phyloP scores from a whole-genome alignment of 2,113 vertebrate genomes.

The Rhinichthys klamathensis region DNA sequence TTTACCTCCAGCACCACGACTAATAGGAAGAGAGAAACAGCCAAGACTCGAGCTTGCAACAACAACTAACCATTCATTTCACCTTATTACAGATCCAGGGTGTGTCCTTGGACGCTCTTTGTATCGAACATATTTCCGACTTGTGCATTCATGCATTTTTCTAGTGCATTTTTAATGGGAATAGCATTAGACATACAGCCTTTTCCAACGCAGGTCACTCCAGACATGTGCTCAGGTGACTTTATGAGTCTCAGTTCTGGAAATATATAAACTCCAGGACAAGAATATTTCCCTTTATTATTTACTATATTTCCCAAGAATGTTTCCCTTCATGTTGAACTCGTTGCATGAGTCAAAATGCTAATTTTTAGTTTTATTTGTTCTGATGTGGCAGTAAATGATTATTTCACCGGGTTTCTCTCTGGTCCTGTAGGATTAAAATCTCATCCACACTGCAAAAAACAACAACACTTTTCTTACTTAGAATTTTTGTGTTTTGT shows the following conservation, averaged over 20 bases:
- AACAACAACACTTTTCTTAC: no score
- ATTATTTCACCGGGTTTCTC: background rate
- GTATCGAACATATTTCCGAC: slow-evolving; percentile 38
- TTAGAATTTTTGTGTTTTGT: no score
- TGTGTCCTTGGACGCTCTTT: slow-evolving; percentile 4
- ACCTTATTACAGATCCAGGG: slow-evolving; percentile 47
- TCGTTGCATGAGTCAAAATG: background rate
- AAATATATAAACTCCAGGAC: background rate
- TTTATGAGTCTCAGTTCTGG: background rate
- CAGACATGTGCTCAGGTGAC: background rate
- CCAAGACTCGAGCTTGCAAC: slow-evolving; percentile 47
- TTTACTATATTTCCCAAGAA: no score
- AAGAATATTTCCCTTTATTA: slow-evolving; percentile 4
- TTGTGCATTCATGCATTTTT: slow-evolving; percentile 19
- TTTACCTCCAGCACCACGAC: slow-evolving; percentile 37
- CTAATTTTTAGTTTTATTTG: background rate
- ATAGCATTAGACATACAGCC: background rate
- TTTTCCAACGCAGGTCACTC: background rate
- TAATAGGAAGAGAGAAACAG: slow-evolving; percentile 46
- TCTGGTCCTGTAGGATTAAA: background rate
- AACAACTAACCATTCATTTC: slow-evolving; percentile 52
- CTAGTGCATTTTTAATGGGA: slow-evolving; percentile 14
- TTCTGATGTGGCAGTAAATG: background rate
- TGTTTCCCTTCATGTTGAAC: no score
- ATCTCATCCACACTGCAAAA: no score